A percentile compares a stretch with the other conserved stretches of the same genome.
These are phyloP conservation scores for Prochilodus magdalenae DNA, from an alignment of 2,113 vertebrate species.

Conservation along the genomic window DNA sequence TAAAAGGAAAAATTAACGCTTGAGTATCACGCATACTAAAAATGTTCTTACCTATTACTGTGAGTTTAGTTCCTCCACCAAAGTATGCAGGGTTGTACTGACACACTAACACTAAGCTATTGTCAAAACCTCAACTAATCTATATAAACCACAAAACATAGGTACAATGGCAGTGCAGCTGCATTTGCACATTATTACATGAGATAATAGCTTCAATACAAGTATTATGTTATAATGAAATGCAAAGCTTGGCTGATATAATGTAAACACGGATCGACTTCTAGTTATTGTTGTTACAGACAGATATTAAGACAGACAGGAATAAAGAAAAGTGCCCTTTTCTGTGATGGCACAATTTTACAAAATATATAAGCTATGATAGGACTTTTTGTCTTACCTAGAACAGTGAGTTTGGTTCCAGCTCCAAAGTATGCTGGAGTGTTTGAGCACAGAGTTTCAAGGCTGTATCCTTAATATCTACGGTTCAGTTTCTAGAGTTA, in stretches of 20 bases:
- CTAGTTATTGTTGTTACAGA: background rate
- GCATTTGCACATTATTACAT: background rate
- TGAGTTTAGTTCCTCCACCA: too few relatives aligned
- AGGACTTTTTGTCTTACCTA: slow-evolving; percentile 55
- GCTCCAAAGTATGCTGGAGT: slow-evolving; percentile 53
- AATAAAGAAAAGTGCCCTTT: background rate
- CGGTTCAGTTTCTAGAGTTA: background rate
- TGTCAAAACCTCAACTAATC: too few relatives aligned
- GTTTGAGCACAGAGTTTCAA: slow-evolving; percentile 53
- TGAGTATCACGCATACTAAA: background rate
- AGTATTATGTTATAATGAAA: background rate
- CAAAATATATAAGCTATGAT: background rate
- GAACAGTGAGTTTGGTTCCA: slow-evolving; percentile 64
- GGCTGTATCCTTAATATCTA: slow-evolving; percentile 44
- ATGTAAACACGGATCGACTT: background rate
- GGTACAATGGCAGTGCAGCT: background rate
- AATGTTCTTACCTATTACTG: slow-evolving; percentile 61
- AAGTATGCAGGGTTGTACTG: too few relatives aligned
- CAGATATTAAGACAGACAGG: background rate
- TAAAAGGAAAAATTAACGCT: background rate
- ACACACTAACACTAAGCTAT: too few relatives aligned
- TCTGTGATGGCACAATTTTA: background rate
- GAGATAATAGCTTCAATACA: background rate
- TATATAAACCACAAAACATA: too few relatives aligned
- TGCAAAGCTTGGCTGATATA: background rate